Percentiles rank a stretch among this genome's conserved stretches.
phyloP scores from a whole-genome alignment of 2,888 invertebrate genomes.

The Pristionchus japonicus region DNA sequence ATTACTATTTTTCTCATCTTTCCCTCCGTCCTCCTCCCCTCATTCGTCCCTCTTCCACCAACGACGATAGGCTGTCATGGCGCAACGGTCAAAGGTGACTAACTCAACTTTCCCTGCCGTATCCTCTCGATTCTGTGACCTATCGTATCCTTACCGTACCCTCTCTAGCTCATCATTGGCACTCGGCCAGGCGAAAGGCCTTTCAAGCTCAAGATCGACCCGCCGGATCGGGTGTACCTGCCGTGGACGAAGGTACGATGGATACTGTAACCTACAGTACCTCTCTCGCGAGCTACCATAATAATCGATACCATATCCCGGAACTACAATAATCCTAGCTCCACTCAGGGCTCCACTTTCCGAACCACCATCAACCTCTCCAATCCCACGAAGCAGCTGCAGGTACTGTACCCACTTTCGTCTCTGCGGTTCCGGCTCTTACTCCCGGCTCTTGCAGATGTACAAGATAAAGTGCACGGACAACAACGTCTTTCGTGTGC shows the following conservation, averaged over 20 bases:
- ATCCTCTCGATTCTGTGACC: background rate
- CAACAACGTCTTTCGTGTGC: slow-evolving; percentile 17
- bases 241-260: background rate
- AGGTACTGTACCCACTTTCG: background rate
- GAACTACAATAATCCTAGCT: background rate
- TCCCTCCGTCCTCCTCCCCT: background rate
- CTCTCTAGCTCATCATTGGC: background rate
- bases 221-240: background rate
- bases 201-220: slow-evolving; percentile 31
- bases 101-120: background rate
- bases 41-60: background rate
- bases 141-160: background rate
- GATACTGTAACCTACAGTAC: background rate
- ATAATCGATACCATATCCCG: background rate
- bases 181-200: background rate
- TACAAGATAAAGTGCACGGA: slow-evolving; percentile 27
- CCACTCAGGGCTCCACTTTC: background rate
- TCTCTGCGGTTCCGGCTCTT: too few relatives aligned
- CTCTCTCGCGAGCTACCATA: background rate
- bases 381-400: background rate
- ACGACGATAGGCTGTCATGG: background rate
- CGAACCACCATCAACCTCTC: background rate
- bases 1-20: background rate
- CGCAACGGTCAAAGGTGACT: background rate
- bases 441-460: background rate